phyloP scores from a whole-genome alignment of 2,888 invertebrate species.

The Adela reaumurella region DNA sequence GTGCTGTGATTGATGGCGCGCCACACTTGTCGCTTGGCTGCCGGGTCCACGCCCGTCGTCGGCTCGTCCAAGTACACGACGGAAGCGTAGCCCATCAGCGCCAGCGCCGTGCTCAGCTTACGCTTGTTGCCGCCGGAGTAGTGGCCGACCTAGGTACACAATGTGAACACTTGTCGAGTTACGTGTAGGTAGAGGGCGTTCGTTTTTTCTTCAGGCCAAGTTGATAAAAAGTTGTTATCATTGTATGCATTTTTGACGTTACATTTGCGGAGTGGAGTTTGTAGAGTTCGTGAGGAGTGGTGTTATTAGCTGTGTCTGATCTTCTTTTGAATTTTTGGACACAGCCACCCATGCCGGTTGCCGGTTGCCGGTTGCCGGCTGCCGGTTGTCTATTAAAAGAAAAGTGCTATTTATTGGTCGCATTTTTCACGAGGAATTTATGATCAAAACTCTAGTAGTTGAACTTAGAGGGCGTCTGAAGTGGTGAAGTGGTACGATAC shows the following conservation, averaged over 20 bases:
- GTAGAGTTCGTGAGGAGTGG: too few relatives aligned
- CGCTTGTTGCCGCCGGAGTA: slow-evolving; percentile 75
- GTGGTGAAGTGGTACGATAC: background rate
- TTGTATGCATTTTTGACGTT: background rate
- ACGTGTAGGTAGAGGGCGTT: background rate
- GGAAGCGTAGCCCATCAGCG: slow-evolving; percentile 65
- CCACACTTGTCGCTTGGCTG: too few relatives aligned
- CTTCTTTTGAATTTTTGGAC: too few relatives aligned
- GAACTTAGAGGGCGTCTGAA: background rate
- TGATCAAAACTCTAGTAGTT: background rate
- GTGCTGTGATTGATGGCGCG: too few relatives aligned
- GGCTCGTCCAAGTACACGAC: too few relatives aligned
- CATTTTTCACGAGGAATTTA: background rate
- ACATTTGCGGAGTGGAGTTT: too few relatives aligned
- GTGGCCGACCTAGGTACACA: slow-evolving; percentile 35
- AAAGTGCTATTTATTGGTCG: background rate
- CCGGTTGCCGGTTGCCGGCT: too few relatives aligned
- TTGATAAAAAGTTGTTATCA: background rate
- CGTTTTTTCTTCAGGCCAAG: background rate
- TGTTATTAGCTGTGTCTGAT: too few relatives aligned
- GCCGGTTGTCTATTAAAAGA: background rate
- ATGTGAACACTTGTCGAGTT: background rate
- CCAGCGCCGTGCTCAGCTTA: slow-evolving; percentile 71
- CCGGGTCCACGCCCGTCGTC: too few relatives aligned
- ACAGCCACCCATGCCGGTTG: too few relatives aligned